These are phyloP conservation scores for Lydus trimaculatus DNA, from an alignment of 2,888 invertebrate genomes.

Conservation along the genomic window DNA sequence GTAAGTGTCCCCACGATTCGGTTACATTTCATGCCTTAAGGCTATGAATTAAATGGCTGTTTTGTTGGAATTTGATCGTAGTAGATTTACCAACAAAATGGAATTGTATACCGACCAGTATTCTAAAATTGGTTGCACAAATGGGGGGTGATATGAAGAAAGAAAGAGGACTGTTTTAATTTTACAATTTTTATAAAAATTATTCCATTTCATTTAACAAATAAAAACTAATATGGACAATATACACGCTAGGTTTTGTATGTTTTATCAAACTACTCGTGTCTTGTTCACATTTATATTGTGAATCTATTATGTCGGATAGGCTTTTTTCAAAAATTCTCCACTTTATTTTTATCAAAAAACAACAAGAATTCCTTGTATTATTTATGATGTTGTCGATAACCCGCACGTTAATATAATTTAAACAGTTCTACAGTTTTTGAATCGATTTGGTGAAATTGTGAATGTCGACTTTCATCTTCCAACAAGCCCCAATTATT, in stretches of 20 bases:
- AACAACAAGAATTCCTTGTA: background rate
- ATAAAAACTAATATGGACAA: conserved; percentile 34
- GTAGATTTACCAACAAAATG: background rate
- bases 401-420: background rate
- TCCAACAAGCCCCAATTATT: too few relatives aligned
- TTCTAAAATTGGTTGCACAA: background rate
- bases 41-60: conserved; percentile 1
- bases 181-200: background rate
- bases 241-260: conserved; percentile 34
- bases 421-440: background rate
- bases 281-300: conserved; percentile 17
- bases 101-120: background rate
- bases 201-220: conserved; percentile 11
- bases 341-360: background rate
- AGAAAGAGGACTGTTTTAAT: background rate
- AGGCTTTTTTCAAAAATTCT: background rate
- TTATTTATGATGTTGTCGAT: background rate
- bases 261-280: conserved; percentile 32
- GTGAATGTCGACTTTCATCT: too few relatives aligned
- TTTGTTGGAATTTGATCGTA: background rate
- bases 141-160: too few relatives aligned
- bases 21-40: background rate
- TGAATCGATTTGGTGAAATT: background rate
- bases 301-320: background rate
- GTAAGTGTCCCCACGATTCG: background rate